Percentiles rank a stretch among this genome's conserved stretches.
Evolutionary conservation across 2,113 vertebrate genomes (phyloP).

Genomic region (Parus major): DNA sequence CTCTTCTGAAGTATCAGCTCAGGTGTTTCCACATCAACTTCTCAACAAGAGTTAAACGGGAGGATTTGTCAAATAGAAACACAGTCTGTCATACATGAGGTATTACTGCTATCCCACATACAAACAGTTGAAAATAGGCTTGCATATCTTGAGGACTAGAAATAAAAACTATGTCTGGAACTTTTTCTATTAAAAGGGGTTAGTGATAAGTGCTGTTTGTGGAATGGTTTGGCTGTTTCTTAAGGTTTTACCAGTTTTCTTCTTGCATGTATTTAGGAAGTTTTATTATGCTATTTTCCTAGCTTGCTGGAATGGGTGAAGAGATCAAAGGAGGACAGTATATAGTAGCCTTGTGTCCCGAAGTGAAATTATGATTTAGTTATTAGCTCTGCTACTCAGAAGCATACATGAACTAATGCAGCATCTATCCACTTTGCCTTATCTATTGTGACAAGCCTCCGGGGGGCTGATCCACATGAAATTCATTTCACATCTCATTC

Average conservation of each 20-base stretch:
- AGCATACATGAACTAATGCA: slow-evolving; percentile 60
- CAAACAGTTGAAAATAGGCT: not conserved
- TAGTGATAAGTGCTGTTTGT: not conserved
- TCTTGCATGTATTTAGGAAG: not conserved
- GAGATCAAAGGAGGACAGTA: slow-evolving; percentile 66
- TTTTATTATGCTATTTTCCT: slow-evolving; percentile 2
- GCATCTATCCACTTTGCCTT: slow-evolving; percentile 67
- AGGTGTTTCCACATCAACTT: not conserved
- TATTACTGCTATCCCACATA: not conserved
- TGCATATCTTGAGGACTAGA: not conserved
- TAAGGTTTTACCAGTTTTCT: not conserved
- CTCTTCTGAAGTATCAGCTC: not conserved
- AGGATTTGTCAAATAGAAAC: not conserved
- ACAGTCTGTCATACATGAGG: not conserved
- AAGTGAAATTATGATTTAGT: slow-evolving; percentile 74
- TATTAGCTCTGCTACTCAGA: slow-evolving; percentile 71
- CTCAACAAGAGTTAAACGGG: not conserved
- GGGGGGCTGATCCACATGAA: slow-evolving; percentile 57
- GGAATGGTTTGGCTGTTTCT: not conserved
- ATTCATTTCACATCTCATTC: slow-evolving; percentile 77
- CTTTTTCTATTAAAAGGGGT: not conserved
- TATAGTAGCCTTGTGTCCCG: slow-evolving; percentile 53
- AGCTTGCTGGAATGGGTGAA: slow-evolving; percentile 33
- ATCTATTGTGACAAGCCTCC: slow-evolving; percentile 78
- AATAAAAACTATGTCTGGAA: not conserved